These are phyloP conservation scores for Lochmaea crataegi DNA, from an alignment of 2,888 invertebrate genomes.

Conservation along the genomic window DNA sequence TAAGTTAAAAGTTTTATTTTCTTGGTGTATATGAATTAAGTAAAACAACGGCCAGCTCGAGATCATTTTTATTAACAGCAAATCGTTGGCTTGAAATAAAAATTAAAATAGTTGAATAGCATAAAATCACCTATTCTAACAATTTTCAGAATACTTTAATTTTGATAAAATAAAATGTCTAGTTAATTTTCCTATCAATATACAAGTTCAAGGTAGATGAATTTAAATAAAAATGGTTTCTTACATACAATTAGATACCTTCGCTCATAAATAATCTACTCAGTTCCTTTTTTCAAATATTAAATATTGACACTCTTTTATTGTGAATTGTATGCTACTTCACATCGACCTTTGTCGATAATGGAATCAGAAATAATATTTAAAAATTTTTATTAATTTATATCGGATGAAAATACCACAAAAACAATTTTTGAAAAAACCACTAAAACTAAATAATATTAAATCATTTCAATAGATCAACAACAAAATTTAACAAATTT, in stretches of 20 bases:
- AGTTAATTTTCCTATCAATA: conserved; percentile 35
- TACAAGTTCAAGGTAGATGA: conserved; percentile 28
- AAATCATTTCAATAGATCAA: neutral
- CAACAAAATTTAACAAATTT: neutral
- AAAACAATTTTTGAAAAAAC: too few relatives aligned
- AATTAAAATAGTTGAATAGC: conserved; percentile 36
- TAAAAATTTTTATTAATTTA: too few relatives aligned
- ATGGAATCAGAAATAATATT: too few relatives aligned
- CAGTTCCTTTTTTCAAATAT: too few relatives aligned
- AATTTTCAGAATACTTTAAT: conserved; percentile 38
- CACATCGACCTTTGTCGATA: too few relatives aligned
- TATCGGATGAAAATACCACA: too few relatives aligned
- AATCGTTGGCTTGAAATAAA: conserved; percentile 35
- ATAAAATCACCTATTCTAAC: conserved; percentile 42
- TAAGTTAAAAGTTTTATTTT: conserved; percentile 1
- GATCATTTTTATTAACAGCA: conserved; percentile 45
- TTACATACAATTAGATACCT: too few relatives aligned
- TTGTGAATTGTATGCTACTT: too few relatives aligned
- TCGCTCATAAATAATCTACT: too few relatives aligned
- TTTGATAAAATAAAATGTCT: conserved; percentile 33
- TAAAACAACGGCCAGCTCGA: conserved; percentile 45
- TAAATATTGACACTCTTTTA: too few relatives aligned
- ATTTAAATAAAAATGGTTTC: conserved; percentile 1
- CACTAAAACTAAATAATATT: neutral
- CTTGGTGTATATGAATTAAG: conserved; percentile 34